Evolutionary conservation across 1,140 invertebrate species (phyloP).

Genomic region (Heliconius hermathena): DNA sequence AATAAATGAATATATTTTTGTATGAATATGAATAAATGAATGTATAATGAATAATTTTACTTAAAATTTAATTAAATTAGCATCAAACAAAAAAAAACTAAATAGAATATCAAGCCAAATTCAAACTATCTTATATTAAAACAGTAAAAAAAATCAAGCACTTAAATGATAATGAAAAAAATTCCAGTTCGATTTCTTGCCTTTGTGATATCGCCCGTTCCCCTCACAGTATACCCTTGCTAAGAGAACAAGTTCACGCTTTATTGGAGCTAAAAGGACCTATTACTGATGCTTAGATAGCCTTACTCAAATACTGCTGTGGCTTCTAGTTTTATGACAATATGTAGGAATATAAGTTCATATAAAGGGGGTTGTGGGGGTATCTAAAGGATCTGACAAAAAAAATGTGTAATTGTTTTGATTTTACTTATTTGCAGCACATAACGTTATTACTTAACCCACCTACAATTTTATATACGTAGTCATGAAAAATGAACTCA

Average conservation of each 20-base stretch:
- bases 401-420: too few species aligned
- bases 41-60: too few species aligned
- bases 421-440: too few species aligned
- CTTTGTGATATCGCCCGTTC: background rate
- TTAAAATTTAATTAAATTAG: too few species aligned
- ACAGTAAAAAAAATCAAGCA: background rate
- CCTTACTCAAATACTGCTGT: background rate
- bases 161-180: background rate
- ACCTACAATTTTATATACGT: too few species aligned
- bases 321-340: background rate
- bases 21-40: too few species aligned
- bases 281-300: slow-evolving; percentile 14
- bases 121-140: background rate
- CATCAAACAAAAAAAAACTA: too few species aligned
- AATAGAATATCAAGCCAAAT: background rate
- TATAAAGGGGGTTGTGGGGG: background rate
- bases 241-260: slow-evolving; percentile 12
- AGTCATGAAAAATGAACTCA: too few species aligned
- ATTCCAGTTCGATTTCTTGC: slow-evolving; percentile 1
- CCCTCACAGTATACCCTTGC: background rate
- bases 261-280: slow-evolving; percentile 12
- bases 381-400: too few species aligned
- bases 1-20: too few species aligned
- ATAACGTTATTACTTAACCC: too few species aligned
- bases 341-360: background rate